phyloP scores from a whole-genome alignment of 1,140 invertebrate species.

The Temnothorax longispinosus region DNA sequence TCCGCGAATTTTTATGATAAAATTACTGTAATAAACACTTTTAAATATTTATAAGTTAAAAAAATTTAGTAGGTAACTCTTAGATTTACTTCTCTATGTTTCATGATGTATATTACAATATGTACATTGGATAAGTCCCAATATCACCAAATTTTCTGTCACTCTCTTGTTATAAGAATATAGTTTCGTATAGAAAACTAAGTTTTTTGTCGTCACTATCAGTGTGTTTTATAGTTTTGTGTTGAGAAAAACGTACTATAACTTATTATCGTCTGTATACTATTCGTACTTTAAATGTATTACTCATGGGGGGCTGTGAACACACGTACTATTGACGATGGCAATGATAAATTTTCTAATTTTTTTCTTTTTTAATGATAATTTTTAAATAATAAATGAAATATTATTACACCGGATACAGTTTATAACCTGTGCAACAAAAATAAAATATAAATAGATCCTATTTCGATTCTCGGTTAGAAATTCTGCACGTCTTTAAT shows the following conservation, averaged over 20 bases:
- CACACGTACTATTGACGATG: slow-evolving; percentile 75
- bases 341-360: slow-evolving; percentile 61
- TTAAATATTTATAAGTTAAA: slow-evolving; percentile 78
- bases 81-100: slow-evolving; percentile 81
- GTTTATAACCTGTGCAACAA: slow-evolving; percentile 64
- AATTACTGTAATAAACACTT: slow-evolving; percentile 71
- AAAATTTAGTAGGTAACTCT: slow-evolving; percentile 79
- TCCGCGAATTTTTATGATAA: slow-evolving; percentile 63
- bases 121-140: slow-evolving; percentile 84
- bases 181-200: slow-evolving; percentile 85
- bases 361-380: slow-evolving; percentile 4
- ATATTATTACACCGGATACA: slow-evolving; percentile 54
- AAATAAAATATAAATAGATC: slow-evolving; percentile 62
- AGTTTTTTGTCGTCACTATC: slow-evolving; percentile 82
- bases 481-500: slow-evolving; percentile 71
- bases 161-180: slow-evolving; percentile 83
- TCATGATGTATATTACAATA: slow-evolving; percentile 84
- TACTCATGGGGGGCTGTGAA: slow-evolving; percentile 70
- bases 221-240: slow-evolving; percentile 77
- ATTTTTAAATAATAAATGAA: slow-evolving; percentile 64
- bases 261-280: slow-evolving; percentile 66
- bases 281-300: slow-evolving; percentile 71
- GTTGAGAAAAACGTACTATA: slow-evolving; percentile 77
- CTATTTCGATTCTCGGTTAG: slow-evolving; percentile 60
- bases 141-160: slow-evolving; percentile 79